These are phyloP conservation scores for Fistularia commersonii DNA, from an alignment of 2,797 vertebrate genomes.

Conservation along the genomic window DNA sequence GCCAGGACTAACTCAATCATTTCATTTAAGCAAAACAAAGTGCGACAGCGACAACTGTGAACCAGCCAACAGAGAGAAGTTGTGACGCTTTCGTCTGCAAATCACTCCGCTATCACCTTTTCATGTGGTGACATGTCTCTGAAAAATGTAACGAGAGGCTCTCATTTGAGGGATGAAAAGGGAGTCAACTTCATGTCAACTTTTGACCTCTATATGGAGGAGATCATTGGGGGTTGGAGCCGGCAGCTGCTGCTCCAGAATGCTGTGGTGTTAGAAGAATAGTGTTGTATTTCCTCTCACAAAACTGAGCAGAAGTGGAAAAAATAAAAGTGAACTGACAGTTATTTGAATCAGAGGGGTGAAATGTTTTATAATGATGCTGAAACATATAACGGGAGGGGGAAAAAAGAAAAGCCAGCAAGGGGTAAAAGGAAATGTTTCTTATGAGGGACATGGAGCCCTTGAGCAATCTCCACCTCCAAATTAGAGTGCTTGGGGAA, in stretches of 20 bases:
- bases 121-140: constrained; percentile 56
- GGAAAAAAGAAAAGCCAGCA: too few relatives aligned
- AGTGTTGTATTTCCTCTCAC: constrained; percentile 10
- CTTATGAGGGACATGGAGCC: too few relatives aligned
- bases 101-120: constrained; percentile 57
- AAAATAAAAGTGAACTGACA: too few relatives aligned
- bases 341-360: too few relatives aligned
- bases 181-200: constrained; percentile 54
- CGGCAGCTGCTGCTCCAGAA: constrained; percentile 53
- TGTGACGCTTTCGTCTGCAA: constrained; percentile 48
- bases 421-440: too few relatives aligned
- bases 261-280: constrained; percentile 37
- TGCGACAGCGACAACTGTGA: constrained; percentile 57
- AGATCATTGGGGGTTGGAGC: constrained; percentile 50
- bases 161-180: constrained; percentile 51
- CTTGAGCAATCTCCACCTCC: too few relatives aligned
- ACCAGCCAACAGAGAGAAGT: constrained; percentile 36
- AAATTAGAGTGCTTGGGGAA: too few relatives aligned
- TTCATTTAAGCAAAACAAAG: constrained; percentile 68
- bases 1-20: constrained; percentile 58
- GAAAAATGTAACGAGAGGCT: constrained; percentile 46
- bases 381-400: too few relatives aligned
- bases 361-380: too few relatives aligned
- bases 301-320: too few relatives aligned
- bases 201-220: constrained; percentile 58